phyloP scores from a whole-genome alignment of 2,797 vertebrate species.

The Sebastiscus albofasciatus region DNA sequence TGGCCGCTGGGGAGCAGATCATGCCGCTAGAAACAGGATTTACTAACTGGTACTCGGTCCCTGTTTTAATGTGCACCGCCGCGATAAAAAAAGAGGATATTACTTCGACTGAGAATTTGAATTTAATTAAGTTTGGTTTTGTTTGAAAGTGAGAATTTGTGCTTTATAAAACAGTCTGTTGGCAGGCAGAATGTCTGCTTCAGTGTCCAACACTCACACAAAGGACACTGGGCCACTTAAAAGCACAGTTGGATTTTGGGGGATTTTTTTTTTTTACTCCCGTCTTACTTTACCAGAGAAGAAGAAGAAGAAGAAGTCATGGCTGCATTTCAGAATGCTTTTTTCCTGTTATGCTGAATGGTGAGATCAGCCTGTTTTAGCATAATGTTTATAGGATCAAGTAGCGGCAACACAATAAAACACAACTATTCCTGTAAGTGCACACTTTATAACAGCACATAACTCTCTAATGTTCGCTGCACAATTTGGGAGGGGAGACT shows the following conservation, averaged over 20 bases:
- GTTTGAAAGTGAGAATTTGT: constrained; percentile 48
- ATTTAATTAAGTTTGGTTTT: constrained; percentile 43
- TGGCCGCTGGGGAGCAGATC: constrained; percentile 29
- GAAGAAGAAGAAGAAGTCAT: background rate
- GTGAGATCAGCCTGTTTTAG: constrained; percentile 10
- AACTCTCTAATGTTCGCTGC: constrained; percentile 29
- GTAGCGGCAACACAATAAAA: constrained; percentile 9
- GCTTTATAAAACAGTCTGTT: constrained; percentile 33
- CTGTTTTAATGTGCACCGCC: constrained; percentile 8
- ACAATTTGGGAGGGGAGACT: constrained; percentile 20
- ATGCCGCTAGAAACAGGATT: constrained; percentile 36
- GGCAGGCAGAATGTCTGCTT: constrained; percentile 38
- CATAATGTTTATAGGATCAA: constrained; percentile 35
- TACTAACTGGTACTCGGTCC: constrained; percentile 42
- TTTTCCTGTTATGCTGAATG: constrained; percentile 1
- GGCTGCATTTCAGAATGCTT: background rate
- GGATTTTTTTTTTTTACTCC: background rate
- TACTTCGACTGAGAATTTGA: constrained; percentile 25
- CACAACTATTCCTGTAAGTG: constrained; percentile 27
- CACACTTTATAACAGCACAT: constrained; percentile 27
- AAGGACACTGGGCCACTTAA: constrained; percentile 19
- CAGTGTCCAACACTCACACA: constrained; percentile 50
- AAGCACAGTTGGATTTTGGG: background rate
- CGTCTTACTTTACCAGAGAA: background rate
- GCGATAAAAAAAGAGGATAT: constrained; percentile 23